A percentile compares a stretch with the other conserved stretches of the same genome.
Evolutionary conservation across 2,888 invertebrate species (phyloP).

Genomic region (Rhamphomyia laevipes): DNA sequence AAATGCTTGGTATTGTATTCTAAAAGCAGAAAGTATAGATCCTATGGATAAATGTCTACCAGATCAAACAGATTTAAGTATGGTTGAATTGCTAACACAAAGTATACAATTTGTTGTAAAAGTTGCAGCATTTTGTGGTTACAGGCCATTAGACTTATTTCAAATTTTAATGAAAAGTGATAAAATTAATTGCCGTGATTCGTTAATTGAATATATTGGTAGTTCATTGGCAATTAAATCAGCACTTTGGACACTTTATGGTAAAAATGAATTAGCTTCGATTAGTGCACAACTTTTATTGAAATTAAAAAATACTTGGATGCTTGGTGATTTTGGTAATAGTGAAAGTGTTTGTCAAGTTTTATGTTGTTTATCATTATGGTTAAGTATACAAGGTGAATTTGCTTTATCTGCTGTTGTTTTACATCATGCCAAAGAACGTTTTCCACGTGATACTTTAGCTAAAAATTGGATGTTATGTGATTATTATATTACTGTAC

Average conservation of each 20-base stretch:
- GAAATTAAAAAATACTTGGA: constrained; percentile 53
- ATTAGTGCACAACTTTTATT: constrained; percentile 69
- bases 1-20: constrained; percentile 65
- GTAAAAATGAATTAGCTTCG: constrained; percentile 73
- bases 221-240: constrained; percentile 71
- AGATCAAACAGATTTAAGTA: constrained; percentile 53
- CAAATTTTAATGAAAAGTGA: constrained; percentile 75
- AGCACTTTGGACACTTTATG: constrained; percentile 79
- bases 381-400: constrained; percentile 39
- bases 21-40: constrained; percentile 43
- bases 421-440: constrained; percentile 47
- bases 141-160: constrained; percentile 36
- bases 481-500: constrained; percentile 45
- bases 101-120: constrained; percentile 68
- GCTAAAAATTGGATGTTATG: constrained; percentile 56
- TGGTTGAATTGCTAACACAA: constrained; percentile 59
- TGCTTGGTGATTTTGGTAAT: constrained; percentile 42
- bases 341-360: constrained; percentile 59
- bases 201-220: constrained; percentile 67
- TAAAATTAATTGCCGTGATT: constrained; percentile 73
- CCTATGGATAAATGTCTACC: constrained; percentile 56
- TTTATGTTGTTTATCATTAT: constrained; percentile 51
- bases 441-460: constrained; percentile 51
- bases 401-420: constrained; percentile 47
- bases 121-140: constrained; percentile 47